Percentiles rank a stretch among this genome's conserved stretches.
Conservation (phyloP, 1,140 invertebrate genomes). For the Odontomachus brunneus region DNA sequence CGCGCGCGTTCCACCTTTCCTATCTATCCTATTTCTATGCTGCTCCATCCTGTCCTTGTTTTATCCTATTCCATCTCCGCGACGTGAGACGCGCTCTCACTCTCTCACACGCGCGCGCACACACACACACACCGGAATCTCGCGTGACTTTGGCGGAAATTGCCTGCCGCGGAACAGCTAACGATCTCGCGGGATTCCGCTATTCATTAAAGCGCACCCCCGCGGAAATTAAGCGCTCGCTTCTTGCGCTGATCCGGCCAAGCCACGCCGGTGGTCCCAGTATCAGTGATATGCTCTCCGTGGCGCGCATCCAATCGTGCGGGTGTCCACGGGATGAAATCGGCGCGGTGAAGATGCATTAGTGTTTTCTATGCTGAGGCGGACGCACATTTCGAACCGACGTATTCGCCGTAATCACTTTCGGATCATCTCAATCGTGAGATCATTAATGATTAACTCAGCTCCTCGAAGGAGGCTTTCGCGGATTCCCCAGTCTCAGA, state of each 20-base stretch:
- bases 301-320: conserved; percentile 7
- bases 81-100: neutral
- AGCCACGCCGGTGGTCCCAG: conserved; percentile 21
- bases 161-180: conserved; percentile 20
- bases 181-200: conserved; percentile 27
- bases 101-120: neutral
- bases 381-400: neutral
- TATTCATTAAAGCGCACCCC: conserved; percentile 3
- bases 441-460: neutral
- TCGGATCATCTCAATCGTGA: neutral
- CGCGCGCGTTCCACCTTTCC: neutral
- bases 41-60: too few species aligned
- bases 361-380: neutral
- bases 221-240: conserved; percentile 26
- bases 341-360: neutral
- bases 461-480: too few species aligned
- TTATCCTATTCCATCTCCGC: too few species aligned
- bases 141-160: conserved; percentile 58
- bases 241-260: conserved; percentile 3
- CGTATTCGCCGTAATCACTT: neutral
- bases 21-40: too few species aligned
- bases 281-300: conserved; percentile 24
- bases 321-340: conserved; percentile 5
- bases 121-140: neutral
- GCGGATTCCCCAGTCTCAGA: neutral